phyloP scores from a whole-genome alignment of 2,113 vertebrate species.

The Platysteira castanea region DNA sequence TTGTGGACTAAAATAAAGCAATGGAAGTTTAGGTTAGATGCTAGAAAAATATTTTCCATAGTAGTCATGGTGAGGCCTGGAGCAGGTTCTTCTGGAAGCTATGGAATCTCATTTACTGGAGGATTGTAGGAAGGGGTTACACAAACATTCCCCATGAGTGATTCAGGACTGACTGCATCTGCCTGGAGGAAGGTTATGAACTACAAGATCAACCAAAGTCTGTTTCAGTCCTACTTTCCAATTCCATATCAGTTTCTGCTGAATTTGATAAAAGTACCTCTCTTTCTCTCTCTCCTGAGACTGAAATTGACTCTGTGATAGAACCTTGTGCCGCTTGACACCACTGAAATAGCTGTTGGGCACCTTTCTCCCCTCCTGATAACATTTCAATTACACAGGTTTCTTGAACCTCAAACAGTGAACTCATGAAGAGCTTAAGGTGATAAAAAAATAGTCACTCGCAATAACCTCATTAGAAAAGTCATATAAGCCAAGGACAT shows the following conservation, averaged over 20 bases:
- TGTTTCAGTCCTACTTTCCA: neutral
- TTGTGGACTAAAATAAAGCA: neutral
- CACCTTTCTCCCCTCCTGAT: neutral
- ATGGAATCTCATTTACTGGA: neutral
- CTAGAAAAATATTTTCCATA: conserved; percentile 8
- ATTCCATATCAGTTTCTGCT: neutral
- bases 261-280: neutral
- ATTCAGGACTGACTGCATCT: neutral
- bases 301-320: neutral
- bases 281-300: neutral
- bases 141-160: neutral
- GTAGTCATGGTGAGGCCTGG: neutral
- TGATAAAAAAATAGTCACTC: neutral
- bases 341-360: neutral
- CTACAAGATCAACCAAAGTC: neutral
- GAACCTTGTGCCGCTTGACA: neutral
- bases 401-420: neutral
- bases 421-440: neutral
- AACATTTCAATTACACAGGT: neutral
- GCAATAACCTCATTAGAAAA: neutral
- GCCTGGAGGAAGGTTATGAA: conserved; percentile 22
- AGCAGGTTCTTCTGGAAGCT: neutral
- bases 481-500: neutral
- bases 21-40: neutral
- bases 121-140: conserved; percentile 13